Base-by-base conservation (phyloP, 92 coral and sea anemone species). In the Palythoa grandiflora region DNA sequence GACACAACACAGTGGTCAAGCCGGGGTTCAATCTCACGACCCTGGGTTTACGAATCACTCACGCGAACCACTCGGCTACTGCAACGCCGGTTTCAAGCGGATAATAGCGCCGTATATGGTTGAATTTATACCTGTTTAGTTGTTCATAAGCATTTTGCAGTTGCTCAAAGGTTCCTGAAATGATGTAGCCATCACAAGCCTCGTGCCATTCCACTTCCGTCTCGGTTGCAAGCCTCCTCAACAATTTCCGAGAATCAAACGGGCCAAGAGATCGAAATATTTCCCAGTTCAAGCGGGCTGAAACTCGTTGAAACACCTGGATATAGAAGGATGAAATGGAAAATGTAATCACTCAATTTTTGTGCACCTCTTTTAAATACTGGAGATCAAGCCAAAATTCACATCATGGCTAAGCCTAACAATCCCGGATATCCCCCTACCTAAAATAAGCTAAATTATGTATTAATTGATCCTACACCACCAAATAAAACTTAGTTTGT, bases 101-200 rank as follows among this genome's bases (percentile, higher is more conserved):
- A 2, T 9, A 57, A 17, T 57, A n/a, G 65, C 2, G n/a, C 65
- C 19, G 5, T 17, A 9, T 35, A 11, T 36, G 15, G 3, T 14
- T 2, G 6, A 44, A 39, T 15, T 15, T 9, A 5, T 16, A 78
- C 83, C 39, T 81, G 57, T 81, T 81, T 9, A 81, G 61, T 47
- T 66, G 50, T 71, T 59, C 78, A 9, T 83, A 77, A 19, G 91
- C 85, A 11, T 35, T 14, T 47, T 70, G 60, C 52, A 91, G 79
- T 50, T 91, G 93, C 13, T 21, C 51, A 53, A 87, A 78, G 63
- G 89, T 65, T 21, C 93, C 93, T 12, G 65, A 68, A 51, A 87
- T 36, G 38, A 87, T 35, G 15, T 15, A n/a, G 28, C 52, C 80
- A 38, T 83, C 68, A 71, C 71, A 63, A 6, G 55, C 65, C 54